These are phyloP conservation scores for Argyresthia albistria DNA, from an alignment of 2,888 invertebrate species.

Conservation along the genomic window DNA sequence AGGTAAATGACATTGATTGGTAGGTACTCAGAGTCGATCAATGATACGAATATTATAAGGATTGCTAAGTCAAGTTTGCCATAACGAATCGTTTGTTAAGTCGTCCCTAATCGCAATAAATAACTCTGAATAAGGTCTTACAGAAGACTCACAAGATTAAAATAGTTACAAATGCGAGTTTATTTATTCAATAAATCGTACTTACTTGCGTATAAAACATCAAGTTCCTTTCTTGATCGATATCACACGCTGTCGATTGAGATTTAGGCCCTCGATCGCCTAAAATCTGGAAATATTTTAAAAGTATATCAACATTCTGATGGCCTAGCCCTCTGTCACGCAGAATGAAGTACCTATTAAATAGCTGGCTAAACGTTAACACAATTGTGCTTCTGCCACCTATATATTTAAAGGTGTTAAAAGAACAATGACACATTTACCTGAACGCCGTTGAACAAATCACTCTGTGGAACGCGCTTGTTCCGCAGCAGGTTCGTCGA, in stretches of 20 bases:
- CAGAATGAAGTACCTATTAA: no score
- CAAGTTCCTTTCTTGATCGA: slow-evolving; percentile 75
- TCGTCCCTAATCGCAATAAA: no score
- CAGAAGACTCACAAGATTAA: neutral
- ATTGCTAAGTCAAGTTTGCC: no score
- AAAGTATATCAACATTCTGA: no score
- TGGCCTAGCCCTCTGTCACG: no score
- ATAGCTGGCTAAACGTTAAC: no score
- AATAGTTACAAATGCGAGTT: neutral
- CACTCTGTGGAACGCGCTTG: slow-evolving; percentile 68
- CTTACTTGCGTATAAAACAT: slow-evolving; percentile 79
- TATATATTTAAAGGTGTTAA: slow-evolving; percentile 6
- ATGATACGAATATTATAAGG: no score
- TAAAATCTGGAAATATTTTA: slow-evolving; percentile 48
- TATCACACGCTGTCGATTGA: slow-evolving; percentile 80
- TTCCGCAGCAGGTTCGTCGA: slow-evolving; percentile 78
- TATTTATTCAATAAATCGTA: neutral
- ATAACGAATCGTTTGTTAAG: no score
- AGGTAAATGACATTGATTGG: no score
- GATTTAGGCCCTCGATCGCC: slow-evolving; percentile 79
- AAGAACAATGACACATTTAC: slow-evolving; percentile 37
- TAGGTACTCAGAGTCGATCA: no score
- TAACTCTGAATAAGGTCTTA: no score
- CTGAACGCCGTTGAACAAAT: slow-evolving; percentile 76
- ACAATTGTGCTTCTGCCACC: no score